Evolutionary conservation across 1,140 invertebrate species (phyloP), one percentile per base, ranked within the genome.

Genomic region (Philopotamus ludificatus): DNA sequence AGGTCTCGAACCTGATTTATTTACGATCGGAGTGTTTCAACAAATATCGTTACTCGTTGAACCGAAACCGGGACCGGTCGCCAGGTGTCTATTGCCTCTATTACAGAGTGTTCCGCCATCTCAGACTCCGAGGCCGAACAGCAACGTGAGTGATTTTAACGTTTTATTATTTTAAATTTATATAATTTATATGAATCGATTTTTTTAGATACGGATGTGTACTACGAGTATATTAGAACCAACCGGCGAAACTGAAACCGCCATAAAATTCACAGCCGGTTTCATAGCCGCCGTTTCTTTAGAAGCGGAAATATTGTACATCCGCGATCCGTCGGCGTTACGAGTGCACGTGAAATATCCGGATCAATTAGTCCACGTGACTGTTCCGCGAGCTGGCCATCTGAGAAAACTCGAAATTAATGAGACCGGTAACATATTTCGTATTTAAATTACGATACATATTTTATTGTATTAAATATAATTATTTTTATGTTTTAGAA

Each of bases 221-320:
- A 85, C 84, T 23, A 94, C 92, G 16, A 81, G 84, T 1, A 93
- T 98, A 51, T 81, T 91, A 51, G 93, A 97, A 73, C 95, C 95
- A 8, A 85, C 87, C 64, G 88, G 86, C 2, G 86, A 92, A 71
- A 83, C 82, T 66, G 95, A 98, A 74, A 89, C 86, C 55, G 87
- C 92, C 4, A 76, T 95, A n/a, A 95, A 96, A 76, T 96, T 97
- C 73, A 94, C 93, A 16, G 94, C 95, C 0, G 95, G 95, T 0
- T 83, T 98, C 0, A 86, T 97, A 21, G 84, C 94, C 26, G 91
- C 90, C 16, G 87, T 97, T 22, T 87, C 87, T 8, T 80, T 97
- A 34, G 91, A 95, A 72, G 93, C 92, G 0, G 91, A 93, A 74
- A 85, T 98, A 63, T 82, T 86, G 45, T 89, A 95, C 79, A 80